Evolutionary conservation across 2,113 vertebrate species (phyloP), one percentile per base, ranked within the genome.

Genomic region (Ammospiza caudacuta): DNA sequence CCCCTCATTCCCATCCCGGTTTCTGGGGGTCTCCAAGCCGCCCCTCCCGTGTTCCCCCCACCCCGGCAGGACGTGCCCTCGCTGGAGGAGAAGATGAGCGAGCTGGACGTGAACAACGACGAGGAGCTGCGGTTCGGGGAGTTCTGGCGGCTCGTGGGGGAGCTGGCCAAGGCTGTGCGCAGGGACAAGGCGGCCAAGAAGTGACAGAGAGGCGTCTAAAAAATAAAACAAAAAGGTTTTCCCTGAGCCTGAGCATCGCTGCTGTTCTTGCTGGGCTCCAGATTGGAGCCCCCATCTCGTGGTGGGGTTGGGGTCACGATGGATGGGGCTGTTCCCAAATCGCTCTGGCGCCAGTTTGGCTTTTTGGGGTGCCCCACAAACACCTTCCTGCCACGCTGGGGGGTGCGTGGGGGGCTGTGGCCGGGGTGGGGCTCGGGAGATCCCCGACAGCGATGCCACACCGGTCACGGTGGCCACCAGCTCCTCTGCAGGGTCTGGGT

Each of bases 131-230:
- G 89, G 7, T 98, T 98, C 3, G 64, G 73, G 2, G 98, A 98
- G 86, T 98, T 96, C 79, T 98, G 98, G 98, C 37, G 94, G 80
- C 96, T 98, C 31, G 94, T 98, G 3, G 98, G 98, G 24, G 97
- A 98, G 74, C 87, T 98, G 96, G 97, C 97, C 31, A 97, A 86
- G 88, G 95, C 96, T 69, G 14, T 97, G 37, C 17, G 90, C 37
- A 94, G 59, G 83, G 98, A 98, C 75, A 97, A 87, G 41, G 88
- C 39, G 2, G 87, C 29, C 3, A 96, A 84, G 59, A 79, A 91
- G 57, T 91, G 94, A 96, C 0, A 41, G 14, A 41, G 7, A n/a
- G 28, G 41, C 14, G 7, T 9, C 6, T 0, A 18, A 5, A 96
- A 94, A 14, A 24, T 24, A 49, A 96, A 97, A 41, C 41, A 93